Conservation (phyloP, 2,113 vertebrate species). For the Syrmaticus mikado region DNA sequence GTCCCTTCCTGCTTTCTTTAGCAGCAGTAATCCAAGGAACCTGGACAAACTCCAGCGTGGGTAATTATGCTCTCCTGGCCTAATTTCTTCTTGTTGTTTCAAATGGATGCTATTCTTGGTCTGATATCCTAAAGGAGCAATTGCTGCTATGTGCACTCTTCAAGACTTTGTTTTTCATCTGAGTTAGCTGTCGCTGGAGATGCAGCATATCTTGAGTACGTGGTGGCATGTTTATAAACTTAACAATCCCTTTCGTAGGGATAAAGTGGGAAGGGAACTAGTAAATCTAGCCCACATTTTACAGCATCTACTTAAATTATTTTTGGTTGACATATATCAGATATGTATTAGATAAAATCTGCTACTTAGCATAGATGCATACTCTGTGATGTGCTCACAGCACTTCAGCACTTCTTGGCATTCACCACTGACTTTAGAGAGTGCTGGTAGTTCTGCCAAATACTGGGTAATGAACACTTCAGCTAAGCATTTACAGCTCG, state of each 20-base stretch:
- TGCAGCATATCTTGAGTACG: fast-evolving
- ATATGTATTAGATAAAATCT: not conserved
- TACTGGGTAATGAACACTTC: not conserved
- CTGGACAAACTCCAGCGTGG: conserved; percentile 51
- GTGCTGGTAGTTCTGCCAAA: not conserved
- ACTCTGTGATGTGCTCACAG: not conserved
- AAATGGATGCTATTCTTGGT: not conserved
- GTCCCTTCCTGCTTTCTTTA: conserved; percentile 52
- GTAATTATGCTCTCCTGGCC: conserved; percentile 57
- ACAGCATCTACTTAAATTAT: not conserved
- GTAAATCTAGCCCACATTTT: not conserved
- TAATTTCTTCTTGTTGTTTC: conserved; percentile 31
- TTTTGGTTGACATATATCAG: not conserved
- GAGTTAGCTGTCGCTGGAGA: not conserved
- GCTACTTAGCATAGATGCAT: not conserved
- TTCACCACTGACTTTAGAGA: not conserved
- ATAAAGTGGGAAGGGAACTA: not conserved
- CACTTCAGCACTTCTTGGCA: conserved; percentile 8
- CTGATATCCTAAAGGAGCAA: not conserved
- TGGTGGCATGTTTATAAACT: not conserved
- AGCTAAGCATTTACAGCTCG: not conserved
- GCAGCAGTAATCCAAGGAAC: conserved; percentile 65
- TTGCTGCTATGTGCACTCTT: not conserved
- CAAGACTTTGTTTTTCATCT: not conserved
- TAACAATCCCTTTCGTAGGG: not conserved